Evolutionary conservation across 2,888 invertebrate species (phyloP).

Genomic region (Ctenicera cuprea): DNA sequence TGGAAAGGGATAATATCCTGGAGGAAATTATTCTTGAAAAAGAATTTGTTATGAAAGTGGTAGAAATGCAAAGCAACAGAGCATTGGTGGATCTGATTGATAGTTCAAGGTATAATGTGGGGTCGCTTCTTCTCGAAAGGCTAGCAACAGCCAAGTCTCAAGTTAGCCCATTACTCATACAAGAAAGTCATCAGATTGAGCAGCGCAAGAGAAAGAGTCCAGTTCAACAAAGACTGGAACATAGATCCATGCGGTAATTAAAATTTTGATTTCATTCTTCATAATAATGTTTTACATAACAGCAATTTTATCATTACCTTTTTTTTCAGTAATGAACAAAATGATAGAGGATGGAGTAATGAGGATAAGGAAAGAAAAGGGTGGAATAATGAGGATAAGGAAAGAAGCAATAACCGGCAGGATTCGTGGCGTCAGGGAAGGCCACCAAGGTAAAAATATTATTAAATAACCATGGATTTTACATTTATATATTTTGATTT

Average conservation of each 20-base stretch:
- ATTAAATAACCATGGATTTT: neutral
- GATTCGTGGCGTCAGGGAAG: conserved; percentile 50
- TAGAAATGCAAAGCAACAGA: conserved; percentile 74
- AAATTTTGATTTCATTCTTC: neutral
- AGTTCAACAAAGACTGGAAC: conserved; percentile 22
- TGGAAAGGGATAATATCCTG: conserved; percentile 77
- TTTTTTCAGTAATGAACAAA: conserved; percentile 3
- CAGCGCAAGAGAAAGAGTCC: conserved; percentile 59
- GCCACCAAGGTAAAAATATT: conserved; percentile 47
- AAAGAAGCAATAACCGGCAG: conserved; percentile 2
- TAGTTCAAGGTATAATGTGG: conserved; percentile 70
- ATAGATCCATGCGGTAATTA: conserved; percentile 39
- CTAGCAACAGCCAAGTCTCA: conserved; percentile 67
- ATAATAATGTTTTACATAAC: neutral
- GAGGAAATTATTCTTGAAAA: conserved; percentile 83
- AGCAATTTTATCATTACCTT: neutral
- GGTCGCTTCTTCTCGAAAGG: conserved; percentile 68
- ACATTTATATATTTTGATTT: neutral
- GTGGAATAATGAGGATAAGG: neutral
- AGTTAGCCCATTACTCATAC: conserved; percentile 66
- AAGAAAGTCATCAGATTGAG: conserved; percentile 67
- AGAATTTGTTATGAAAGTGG: conserved; percentile 76
- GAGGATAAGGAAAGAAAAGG: neutral
- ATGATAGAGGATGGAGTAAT: neutral
- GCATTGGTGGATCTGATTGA: conserved; percentile 80